phyloP scores from a whole-genome alignment of 1,140 invertebrate species.

The Halictus rubicundus region DNA sequence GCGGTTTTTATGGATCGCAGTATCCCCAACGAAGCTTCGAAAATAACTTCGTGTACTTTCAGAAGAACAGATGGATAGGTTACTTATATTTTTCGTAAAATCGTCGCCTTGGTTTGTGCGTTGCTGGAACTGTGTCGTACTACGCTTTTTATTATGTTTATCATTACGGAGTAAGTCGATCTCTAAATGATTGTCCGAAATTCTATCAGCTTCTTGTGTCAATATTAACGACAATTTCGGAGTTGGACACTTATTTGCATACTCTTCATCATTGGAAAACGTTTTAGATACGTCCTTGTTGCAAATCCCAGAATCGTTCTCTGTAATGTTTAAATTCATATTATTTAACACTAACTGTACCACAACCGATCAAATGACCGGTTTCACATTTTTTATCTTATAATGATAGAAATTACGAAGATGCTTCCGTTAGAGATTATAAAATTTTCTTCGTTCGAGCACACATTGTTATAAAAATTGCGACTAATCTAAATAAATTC shows the following conservation, averaged over 20 bases:
- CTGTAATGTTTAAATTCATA: constrained; percentile 13
- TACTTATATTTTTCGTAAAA: neutral
- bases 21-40: no score
- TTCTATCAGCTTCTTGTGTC: no score
- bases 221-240: no score
- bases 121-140: neutral
- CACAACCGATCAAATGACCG: no score
- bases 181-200: neutral
- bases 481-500: no score
- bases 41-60: neutral
- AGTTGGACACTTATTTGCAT: neutral
- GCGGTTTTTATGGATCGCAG: neutral
- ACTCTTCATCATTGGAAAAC: neutral
- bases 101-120: neutral
- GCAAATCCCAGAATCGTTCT: neutral
- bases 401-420: no score
- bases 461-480: no score
- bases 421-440: no score
- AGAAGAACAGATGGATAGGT: neutral
- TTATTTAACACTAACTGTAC: neutral
- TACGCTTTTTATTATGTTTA: no score
- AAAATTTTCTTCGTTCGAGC: no score
- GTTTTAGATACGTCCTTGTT: neutral
- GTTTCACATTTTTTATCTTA: no score
- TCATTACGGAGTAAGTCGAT: neutral